Base-by-base conservation (phyloP, 1,140 invertebrate genomes). In the Wiebesia pumilae region DNA sequence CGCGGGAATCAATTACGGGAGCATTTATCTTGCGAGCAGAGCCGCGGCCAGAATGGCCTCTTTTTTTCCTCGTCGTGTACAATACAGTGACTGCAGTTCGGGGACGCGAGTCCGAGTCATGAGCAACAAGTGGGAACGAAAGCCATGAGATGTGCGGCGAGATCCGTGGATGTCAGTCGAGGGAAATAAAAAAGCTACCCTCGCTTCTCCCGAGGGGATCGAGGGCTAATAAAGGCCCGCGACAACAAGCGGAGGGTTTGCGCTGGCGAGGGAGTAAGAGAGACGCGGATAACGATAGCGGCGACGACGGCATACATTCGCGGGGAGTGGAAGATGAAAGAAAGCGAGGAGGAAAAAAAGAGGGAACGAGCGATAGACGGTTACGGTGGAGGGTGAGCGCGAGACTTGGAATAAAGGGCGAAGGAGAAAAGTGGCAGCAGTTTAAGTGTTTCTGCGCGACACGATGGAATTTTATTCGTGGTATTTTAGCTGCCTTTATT, bases 101-200 rank as follows among this genome's bases (percentile, higher is more conserved):
- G 65, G 35, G 54, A 67, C 78, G 38, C 71, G 35, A 54, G 80
- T 88, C 87, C 84, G 85, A 75, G 71, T 27, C 79, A 27, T 62
- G 80, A 85, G 90, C 90, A 91, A 91, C 89, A 91, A 90, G 90
- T 91, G 89, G 88, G 24, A 80, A 84, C 83, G 54, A 88, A 86
- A 54, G 81, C 82, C 47, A 77, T 27, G 84, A 83, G 84, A 88
- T 75, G 33, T n/a, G 67, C 85, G 51, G 40, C 35, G 30, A 43
- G 82, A 81, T 65, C 86, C 38, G 80, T 47, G 81, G 89, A 91
- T 92, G 91, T 91, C 91, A 91, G 90, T 88, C 88, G 89, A 89
- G 89, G 89, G 89, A 91, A 91, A 92, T 91, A 91, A 91, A 92
- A 92, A 91, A 91, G 90, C 90, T 90, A 90, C 90, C 90, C 91